Conservation (phyloP, 2,797 vertebrate species). For the Anabas testudineus region DNA sequence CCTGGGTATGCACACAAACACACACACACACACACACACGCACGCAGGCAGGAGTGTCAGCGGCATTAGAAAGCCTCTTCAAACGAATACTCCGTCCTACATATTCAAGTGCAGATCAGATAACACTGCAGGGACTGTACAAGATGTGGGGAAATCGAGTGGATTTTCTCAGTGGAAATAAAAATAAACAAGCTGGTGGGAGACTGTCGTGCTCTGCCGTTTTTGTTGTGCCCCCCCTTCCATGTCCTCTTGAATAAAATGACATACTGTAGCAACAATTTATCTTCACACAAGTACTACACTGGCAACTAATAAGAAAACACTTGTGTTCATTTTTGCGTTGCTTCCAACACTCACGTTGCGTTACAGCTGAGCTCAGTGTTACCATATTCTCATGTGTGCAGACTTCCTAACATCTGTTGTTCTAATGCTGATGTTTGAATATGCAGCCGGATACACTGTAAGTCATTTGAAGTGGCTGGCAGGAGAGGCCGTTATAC, state of each 20-base stretch:
- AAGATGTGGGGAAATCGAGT: not conserved
- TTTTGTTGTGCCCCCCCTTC: slow-evolving; percentile 12
- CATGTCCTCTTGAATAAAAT: slow-evolving; percentile 10
- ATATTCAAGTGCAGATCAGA: slow-evolving; percentile 49
- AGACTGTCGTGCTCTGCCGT: not conserved
- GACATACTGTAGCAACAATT: not conserved
- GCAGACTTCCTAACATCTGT: slow-evolving; percentile 29
- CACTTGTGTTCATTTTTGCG: slow-evolving; percentile 3
- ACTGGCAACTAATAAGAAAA: not conserved
- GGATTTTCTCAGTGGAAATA: slow-evolving; percentile 39
- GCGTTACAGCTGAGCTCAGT: slow-evolving; percentile 11
- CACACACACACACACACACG: slow-evolving; percentile 7
- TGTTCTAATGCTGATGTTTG: slow-evolving; percentile 31
- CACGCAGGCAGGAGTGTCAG: slow-evolving; percentile 15
- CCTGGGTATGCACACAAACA: slow-evolving; percentile 14
- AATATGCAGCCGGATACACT: slow-evolving; percentile 17
- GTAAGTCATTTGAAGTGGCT: slow-evolving; percentile 40
- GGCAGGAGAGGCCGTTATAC: slow-evolving; percentile 17
- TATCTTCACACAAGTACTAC: slow-evolving; percentile 6
- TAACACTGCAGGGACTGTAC: slow-evolving; percentile 34
- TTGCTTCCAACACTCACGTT: not conserved
- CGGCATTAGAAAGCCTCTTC: slow-evolving; percentile 48
- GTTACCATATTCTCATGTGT: not conserved
- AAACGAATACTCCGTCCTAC: slow-evolving; percentile 59
- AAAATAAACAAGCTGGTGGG: slow-evolving; percentile 26